Evolutionary conservation across 2,888 invertebrate species (phyloP), one percentile per base, ranked within the genome.

Genomic region (Monoplex corrugatus): DNA sequence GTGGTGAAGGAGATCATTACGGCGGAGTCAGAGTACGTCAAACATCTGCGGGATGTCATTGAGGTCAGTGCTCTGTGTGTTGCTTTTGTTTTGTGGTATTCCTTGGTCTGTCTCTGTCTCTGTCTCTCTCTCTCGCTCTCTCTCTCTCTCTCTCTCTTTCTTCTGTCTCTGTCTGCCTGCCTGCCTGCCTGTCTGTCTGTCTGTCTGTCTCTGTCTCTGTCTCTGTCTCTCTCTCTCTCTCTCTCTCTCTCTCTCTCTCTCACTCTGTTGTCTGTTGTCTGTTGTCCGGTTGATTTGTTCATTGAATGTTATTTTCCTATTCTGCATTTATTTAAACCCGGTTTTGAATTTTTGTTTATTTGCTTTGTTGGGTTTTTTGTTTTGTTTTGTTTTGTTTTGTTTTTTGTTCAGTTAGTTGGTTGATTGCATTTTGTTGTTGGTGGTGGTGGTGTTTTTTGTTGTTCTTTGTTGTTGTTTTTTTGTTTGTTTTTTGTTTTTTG

Each of bases 21-120:
- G 94, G 98, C 98, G 0, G 98, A 98, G 96, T 96, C 97, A 72
- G 98, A 98, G 95, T 98, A 98, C 96, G 98, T 98, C 23, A 97
- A 98, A 95, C 97, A 98, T 92, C 96, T 98, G 87, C 96, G 96
- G 91, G 97, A 97, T 95, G 96, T 97, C 35, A 96, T 97, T 10
- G 97, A 97, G 95, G 96, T 96, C 90, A 91, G 92, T 87, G 38
- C 2, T 72, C n/a, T 72, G 72, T n/a, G 72, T 72, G 72, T 72
- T 32, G 2, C 5, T 57, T 16, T 57, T 2, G 2, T 57, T 57
- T 16, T 57, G 57, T 57, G 57, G 16, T 32, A n/a, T 50, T 8
- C 19, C 35, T 5, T 23, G 8, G 10, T 68, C 63, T 23, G 28
- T 68, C 63, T 68, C 63, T 68, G 6, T 1, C 63, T 13, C 63